Base-by-base conservation (phyloP, 2,797 vertebrate genomes). In the Semaprochilodus insignis region DNA sequence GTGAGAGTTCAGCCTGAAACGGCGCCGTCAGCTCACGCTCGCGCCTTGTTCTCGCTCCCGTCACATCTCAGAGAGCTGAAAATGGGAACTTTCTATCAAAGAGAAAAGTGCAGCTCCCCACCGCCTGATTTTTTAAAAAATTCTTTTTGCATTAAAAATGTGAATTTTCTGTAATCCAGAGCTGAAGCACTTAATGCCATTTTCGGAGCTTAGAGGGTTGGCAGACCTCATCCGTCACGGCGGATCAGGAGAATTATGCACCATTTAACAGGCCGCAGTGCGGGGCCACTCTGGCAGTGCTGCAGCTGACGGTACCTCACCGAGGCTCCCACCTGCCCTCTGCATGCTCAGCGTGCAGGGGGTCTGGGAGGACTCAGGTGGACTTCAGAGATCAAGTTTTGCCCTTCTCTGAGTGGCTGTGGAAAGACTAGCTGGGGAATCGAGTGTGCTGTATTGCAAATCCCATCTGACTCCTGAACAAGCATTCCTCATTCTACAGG, bases 161-260 rank as follows among this genome's bases (percentile, higher is more conserved):
- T 13, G 83, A 83, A 48, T 83, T 88, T 85, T 78, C 57, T 84
- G 60, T 85, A 88, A 89, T 87, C 85, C 85, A 87, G 34, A 13
- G 25, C 83, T 81, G 83, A 52, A 84, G 83, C 77, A 85, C 66
- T 85, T 87, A 85, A 85, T 88, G 69, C 77, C 83, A 87, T 89
- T 83, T 87, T 88, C 81, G 85, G 84, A 86, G 86, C 79, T 90
- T 77, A 87, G 65, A 83, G 85, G 63, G 86, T 71, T 84, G 84
- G 80, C 83, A 83, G 88, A 54, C 65, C 78, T 90, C 86, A 90
- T 91, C 85, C 90, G 89, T 84, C 81, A 85, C 77, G 81, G 40
- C 78, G n/a, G 70, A 85, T 89, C 83, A 90, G 82, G 57, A 89
- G 85, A 88, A 89, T 82, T 87, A 90, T 85, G 86, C 83, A 88